Conservation (phyloP, 2,797 vertebrate species). For the Squalus acanthias region DNA sequence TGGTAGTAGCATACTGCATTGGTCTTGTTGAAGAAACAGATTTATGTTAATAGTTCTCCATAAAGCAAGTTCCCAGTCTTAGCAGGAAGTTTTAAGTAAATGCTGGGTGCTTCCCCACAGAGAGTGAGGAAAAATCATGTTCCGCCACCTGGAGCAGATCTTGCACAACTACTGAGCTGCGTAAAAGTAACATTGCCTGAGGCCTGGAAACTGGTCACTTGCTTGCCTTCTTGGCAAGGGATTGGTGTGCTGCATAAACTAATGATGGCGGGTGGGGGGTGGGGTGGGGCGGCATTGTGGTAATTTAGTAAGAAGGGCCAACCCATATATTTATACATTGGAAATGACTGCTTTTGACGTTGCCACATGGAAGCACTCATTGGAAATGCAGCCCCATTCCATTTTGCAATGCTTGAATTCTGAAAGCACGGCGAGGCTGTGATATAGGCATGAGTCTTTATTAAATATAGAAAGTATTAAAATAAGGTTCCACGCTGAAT, state of each 20-base stretch:
- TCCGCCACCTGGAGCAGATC: too few species aligned
- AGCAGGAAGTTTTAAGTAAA: background rate
- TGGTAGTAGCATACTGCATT: background rate
- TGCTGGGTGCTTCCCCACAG: background rate
- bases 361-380: background rate
- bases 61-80: background rate
- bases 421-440: background rate
- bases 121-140: background rate
- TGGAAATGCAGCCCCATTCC: background rate
- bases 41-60: background rate
- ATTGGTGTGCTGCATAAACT: background rate
- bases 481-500: background rate
- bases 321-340: background rate
- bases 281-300: background rate
- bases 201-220: background rate
- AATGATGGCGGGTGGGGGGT: background rate
- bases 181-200: background rate
- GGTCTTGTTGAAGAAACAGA: background rate
- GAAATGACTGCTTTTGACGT: background rate
- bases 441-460: too few species aligned
- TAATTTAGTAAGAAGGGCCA: background rate
- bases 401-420: background rate
- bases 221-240: background rate
- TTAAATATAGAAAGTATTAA: background rate
- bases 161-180: background rate